phyloP scores from a whole-genome alignment of 2,113 vertebrate species.

The Vidua chalybeata region DNA sequence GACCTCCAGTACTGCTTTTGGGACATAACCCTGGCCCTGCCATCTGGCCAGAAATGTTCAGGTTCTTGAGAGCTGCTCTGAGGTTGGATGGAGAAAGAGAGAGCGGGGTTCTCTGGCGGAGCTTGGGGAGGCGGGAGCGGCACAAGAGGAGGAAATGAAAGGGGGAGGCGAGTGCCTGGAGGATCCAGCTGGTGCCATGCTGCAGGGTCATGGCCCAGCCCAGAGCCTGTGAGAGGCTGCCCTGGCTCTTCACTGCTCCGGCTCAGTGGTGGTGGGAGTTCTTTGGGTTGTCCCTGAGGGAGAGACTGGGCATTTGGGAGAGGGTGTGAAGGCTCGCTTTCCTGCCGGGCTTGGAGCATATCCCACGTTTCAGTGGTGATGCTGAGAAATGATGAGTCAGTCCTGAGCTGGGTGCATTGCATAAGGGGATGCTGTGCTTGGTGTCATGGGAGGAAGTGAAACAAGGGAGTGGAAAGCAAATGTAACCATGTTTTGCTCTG shows the following conservation, averaged over 20 bases:
- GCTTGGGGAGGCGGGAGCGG: rapidly evolving
- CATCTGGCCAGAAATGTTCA: background rate
- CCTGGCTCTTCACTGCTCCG: background rate
- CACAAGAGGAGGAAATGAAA: background rate
- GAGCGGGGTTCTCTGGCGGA: background rate
- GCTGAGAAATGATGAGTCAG: background rate
- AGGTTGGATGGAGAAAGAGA: background rate
- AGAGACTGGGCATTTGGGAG: background rate
- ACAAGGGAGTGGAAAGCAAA: background rate
- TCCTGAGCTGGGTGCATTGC: background rate
- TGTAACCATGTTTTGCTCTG: background rate
- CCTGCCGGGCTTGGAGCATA: background rate
- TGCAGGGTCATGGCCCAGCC: background rate
- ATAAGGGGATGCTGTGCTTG: rapidly evolving
- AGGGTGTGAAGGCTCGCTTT: background rate
- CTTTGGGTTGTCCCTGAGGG: background rate
- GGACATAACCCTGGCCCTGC: background rate
- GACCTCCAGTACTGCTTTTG: background rate
- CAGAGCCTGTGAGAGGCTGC: conserved; percentile 22
- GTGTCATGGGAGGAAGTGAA: background rate
- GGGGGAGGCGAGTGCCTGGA: background rate
- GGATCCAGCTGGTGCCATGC: background rate
- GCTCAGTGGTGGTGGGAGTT: background rate
- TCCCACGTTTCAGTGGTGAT: background rate
- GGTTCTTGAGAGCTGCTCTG: background rate